Base-by-base conservation (phyloP, 2,888 invertebrate species). In the Scelioninae gen. 1 region DNA sequence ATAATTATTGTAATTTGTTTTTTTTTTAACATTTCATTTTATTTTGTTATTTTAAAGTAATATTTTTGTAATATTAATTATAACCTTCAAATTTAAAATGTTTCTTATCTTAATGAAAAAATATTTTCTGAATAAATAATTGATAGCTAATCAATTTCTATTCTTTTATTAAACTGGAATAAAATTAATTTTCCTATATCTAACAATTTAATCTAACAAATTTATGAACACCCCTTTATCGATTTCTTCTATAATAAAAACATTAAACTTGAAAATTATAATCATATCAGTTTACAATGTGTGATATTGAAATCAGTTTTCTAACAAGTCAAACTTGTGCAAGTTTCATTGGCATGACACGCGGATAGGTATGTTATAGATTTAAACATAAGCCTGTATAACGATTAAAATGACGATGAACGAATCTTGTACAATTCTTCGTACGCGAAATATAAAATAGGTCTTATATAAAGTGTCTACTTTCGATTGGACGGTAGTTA, bases 401-500 rank as follows among this genome's bases (percentile, higher is more conserved):
- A 65, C 34, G 38, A 82, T 72, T 63, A 74, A 66, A 76, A 78
- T 66, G n/a, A n/a, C n/a, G n/a, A n/a, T n/a, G n/a, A 51, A 78
- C 69, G 16, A 63, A 55, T 32, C 63, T 7, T 31, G 49, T 38
- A 49, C 62, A 69, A 66, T 63, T 63, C 23, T 43, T 2, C 40
- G 60, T 34, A 49, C 31, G 23, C 53, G 16, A 69, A 76, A 71
- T 74, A 74, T 78, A 63, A 68, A 74, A 72, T 31, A 74, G 63
- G 11, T 82, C 74, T 83, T 83, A 83, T 75, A 78, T 83, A 83
- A 78, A 83, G 63, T 71, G 78, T 58, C 62, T 47, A 78, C 82
- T 83, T 83, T 83, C 82, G 71, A 83, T 78, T 77, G 75, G 65
- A 83, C 75, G 69, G 69, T 75, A 49, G 66, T 83, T 83, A 63